These are phyloP conservation scores for Chaitophorus viminalis DNA, from an alignment of 2,888 invertebrate species.

Conservation along the genomic window DNA sequence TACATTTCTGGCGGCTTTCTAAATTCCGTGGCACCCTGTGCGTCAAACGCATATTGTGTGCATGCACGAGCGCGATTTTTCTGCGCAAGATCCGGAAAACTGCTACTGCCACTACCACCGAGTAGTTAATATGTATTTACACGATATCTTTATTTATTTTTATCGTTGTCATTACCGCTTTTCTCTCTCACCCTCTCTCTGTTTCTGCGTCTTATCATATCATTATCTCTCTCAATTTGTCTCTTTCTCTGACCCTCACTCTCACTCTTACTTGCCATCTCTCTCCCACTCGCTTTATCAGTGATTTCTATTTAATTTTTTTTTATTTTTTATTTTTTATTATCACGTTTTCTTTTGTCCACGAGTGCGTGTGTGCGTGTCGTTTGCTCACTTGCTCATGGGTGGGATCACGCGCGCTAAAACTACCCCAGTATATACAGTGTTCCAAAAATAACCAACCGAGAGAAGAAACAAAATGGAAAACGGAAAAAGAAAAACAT, in stretches of 20 bases:
- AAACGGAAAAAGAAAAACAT: background rate
- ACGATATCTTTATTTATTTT: constrained; percentile 31
- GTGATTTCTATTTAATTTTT: too few species aligned
- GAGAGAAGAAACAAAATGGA: background rate
- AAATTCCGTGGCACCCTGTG: background rate
- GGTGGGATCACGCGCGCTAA: background rate
- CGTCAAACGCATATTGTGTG: background rate
- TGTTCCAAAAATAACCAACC: background rate
- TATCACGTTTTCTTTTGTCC: background rate
- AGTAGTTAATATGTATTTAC: background rate
- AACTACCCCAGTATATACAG: background rate
- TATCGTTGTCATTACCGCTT: background rate
- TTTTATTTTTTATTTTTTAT: background rate
- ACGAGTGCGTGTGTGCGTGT: background rate
- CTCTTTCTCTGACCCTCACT: background rate
- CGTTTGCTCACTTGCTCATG: background rate
- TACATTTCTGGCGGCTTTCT: background rate
- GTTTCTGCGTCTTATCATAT: background rate
- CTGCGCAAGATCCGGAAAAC: background rate
- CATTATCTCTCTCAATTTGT: background rate
- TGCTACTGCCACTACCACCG: background rate
- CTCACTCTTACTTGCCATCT: background rate
- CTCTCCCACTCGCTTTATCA: background rate
- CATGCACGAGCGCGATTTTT: background rate
- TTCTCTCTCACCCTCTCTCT: background rate